These are phyloP conservation scores for Florisuga fusca DNA, from an alignment of 2,797 vertebrate species.

Conservation along the genomic window DNA sequence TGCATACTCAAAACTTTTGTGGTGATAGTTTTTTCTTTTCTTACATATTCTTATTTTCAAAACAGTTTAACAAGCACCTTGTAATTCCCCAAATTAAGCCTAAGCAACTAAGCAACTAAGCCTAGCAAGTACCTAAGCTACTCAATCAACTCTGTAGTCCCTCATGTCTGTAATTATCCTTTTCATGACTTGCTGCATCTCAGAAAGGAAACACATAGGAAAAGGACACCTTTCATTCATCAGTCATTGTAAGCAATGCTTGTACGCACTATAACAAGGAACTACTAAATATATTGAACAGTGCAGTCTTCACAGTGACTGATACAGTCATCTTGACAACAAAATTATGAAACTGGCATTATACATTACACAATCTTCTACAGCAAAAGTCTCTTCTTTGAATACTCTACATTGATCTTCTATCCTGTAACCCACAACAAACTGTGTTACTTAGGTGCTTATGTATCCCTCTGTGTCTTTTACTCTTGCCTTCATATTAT, in stretches of 20 bases:
- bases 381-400: not conserved
- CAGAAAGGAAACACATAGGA: not conserved
- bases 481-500: not conserved
- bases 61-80: not conserved
- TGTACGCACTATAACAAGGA: not conserved
- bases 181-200: not conserved
- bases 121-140: not conserved
- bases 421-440: not conserved
- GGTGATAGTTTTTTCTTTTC: not conserved
- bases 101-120: too few relatives aligned
- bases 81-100: not conserved
- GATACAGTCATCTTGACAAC: not conserved
- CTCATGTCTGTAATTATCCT: not conserved
- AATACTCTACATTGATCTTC: not conserved
- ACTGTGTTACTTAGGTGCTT: not conserved
- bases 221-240: not conserved
- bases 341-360: not conserved
- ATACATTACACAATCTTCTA: not conserved
- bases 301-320: not conserved
- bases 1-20: not conserved
- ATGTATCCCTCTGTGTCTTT: not conserved
- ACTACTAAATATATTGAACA: not conserved
- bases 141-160: not conserved
- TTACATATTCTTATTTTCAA: not conserved
- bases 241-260: not conserved